Evolutionary conservation across 2,113 vertebrate genomes (phyloP), one percentile per base, ranked within the genome.

Genomic region (Chamaetylas fuelleborni): DNA sequence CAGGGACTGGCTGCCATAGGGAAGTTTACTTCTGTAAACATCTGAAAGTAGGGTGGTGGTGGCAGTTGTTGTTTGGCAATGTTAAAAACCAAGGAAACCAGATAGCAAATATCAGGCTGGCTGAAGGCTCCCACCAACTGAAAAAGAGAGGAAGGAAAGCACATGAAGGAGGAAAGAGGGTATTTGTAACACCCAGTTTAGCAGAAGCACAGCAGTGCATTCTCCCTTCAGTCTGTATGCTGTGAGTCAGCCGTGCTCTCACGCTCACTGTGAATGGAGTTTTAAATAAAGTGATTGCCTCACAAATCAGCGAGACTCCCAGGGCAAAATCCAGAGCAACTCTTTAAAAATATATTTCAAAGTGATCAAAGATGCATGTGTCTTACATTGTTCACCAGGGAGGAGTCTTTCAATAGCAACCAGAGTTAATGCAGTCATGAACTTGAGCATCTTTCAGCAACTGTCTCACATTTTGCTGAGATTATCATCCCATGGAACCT

Each of bases 301-400:
- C 56, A 61, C 42, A 87, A 87, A 89, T 69, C 85, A 81, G 45
- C 9, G 11, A 61, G n/a, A n/a, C 25, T 95, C 47, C 56, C 31
- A 90, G 61, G 47, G 53, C 40, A 95, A 94, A 93, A 86, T 61
- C 22, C 78, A 88, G 48, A 88, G 22, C 69, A 80, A 51, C 45
- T 84, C 47, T 72, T 74, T 48, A 78, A 92, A 97, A 88, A 90
- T 65, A 51, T 43, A 64, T 90, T 87, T 91, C 48, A 76, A 83
- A 82, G 74, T 74, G n/a, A 93, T 93, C 76, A 95, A 64, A 93
- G 53, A 61, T 14, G 9, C 22, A 57, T 48, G 28, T 64, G 53
- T 57, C 72, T 92, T 76, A 77, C 38, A 70, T 74, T 71, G 60
- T 89, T 94, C 72, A 92, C 56, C 20, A 50, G 38, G 56, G 80